Base-by-base conservation (phyloP, 2,888 invertebrate species). In the Andrena chrysosceles region DNA sequence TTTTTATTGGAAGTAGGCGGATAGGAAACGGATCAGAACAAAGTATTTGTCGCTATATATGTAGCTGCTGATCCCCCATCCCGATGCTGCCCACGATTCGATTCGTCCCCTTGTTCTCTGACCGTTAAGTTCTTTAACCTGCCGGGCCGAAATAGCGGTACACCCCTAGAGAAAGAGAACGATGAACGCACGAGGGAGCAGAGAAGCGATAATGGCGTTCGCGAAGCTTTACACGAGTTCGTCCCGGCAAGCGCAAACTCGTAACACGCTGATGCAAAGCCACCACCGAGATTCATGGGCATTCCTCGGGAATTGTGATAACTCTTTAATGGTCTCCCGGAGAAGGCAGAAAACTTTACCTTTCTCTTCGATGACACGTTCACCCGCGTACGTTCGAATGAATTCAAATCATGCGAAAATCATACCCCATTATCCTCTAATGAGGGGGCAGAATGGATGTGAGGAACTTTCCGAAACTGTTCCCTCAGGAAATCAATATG, bases 1-100 rank as follows among this genome's bases (percentile, higher is more conserved):
- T 92, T 93, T 93, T 93, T 93, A 92, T 93, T 91, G 89, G 88
- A 85, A 90, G 85, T 87, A 89, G 91, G 88, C 87, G 89, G 88
- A 89, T 89, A 88, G 89, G 87, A 88, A 89, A 88, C 88, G 86
- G 86, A 87, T 85, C 89, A 88, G 91, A 91, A 90, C 91, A 91
- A 89, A 90, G 88, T 88, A 90, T 91, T 88, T 91, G 90, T 91
- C 90, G 89, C 90, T 91, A 90, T 90, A 91, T 91, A 90, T 42
- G 87, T 85, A 85, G 81, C 74, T 77, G 71, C 33, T 26, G 23
- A 60, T 60, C 60, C 81, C 84, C 60, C 68, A 56, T 29, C 74
- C 76, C 72, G 52, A n/a, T 81, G 70, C 77, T 77, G 85, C 85
- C 84, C 86, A 73, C 85, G 86, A 87, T 91, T 90, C 91, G 89